Base-by-base conservation (phyloP, 1,140 invertebrate species). In the Euschistus heros region DNA sequence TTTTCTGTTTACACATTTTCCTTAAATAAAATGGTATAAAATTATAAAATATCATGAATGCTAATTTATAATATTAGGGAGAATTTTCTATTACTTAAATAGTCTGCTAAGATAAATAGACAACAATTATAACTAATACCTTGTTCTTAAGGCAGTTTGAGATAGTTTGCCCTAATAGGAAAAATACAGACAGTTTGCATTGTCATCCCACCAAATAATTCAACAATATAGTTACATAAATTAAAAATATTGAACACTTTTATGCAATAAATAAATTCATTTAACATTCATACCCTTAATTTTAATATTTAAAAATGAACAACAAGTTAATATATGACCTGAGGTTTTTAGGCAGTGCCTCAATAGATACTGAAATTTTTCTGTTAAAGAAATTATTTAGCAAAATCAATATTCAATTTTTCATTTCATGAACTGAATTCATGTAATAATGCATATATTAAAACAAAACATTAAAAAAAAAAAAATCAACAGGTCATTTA, bases 11-110 rank as follows among this genome's bases (percentile, higher is more conserved):
- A 50, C 47, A 50, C 22, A 50, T n/a, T 22, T 50, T 22, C 22
- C 47, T 20, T 50, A 20, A 50, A 20, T 50, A 20, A 50, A 22
- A 50, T 50, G 47, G n/a, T 50, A 50, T 50, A 50, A 50, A 50
- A 50, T 50, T 50, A 50, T 50, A 50, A 50, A 50, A 50, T 50
- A 37, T 37, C 33, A 37, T 37, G 33, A 37, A 37, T 37, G 8
- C 22, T 50, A 22, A 20, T 20, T 50, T 50, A 50, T 22, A 18
- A 18, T 22, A 50, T 50, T n/a, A 50, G 22, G 22, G 47, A 18
- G n/a, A 50, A 50, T 20, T 20, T 50, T 50, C 22, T 22, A 18
- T 20, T 20, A 8, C n/a, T n/a, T 50, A 20, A 50, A 50, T 18
- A 50, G 47, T 50, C 22, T 20, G 22, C n/a, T 20, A 50, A 22